These are phyloP conservation scores for Gymnocypris eckloni DNA, from an alignment of 2,797 vertebrate species.

Conservation along the genomic window DNA sequence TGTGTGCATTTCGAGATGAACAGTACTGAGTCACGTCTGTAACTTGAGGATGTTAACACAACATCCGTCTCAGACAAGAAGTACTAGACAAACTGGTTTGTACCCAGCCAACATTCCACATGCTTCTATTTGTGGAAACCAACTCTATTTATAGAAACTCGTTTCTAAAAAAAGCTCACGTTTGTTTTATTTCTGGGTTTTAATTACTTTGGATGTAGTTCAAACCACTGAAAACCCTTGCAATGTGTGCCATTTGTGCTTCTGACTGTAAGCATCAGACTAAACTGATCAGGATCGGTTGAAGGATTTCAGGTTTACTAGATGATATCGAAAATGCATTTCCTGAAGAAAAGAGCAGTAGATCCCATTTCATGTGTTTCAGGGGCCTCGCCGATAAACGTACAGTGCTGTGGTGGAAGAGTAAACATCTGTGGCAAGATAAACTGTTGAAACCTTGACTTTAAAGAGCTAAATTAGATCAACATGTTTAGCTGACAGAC, in stretches of 20 bases:
- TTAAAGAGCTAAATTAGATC: not conserved
- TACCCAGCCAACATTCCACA: constrained; percentile 27
- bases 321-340: not conserved
- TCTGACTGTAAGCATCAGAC: not conserved
- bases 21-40: not conserved
- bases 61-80: constrained; percentile 18
- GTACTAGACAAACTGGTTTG: constrained; percentile 35
- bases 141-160: constrained; percentile 44
- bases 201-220: not conserved
- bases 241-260: not conserved
- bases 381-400: not conserved
- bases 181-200: not conserved
- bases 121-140: constrained; percentile 21
- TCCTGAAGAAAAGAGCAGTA: not conserved
- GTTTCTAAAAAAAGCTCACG: not conserved
- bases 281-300: not conserved
- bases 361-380: not conserved
- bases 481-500: constrained; percentile 2
- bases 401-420: not conserved
- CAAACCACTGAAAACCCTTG: not conserved
- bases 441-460: constrained; percentile 5
- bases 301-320: not conserved
- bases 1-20: not conserved
- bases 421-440: constrained; percentile 7
- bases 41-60: constrained; percentile 36